These are phyloP conservation scores for Dallia pectoralis DNA, from an alignment of 2,797 vertebrate genomes.

Conservation along the genomic window DNA sequence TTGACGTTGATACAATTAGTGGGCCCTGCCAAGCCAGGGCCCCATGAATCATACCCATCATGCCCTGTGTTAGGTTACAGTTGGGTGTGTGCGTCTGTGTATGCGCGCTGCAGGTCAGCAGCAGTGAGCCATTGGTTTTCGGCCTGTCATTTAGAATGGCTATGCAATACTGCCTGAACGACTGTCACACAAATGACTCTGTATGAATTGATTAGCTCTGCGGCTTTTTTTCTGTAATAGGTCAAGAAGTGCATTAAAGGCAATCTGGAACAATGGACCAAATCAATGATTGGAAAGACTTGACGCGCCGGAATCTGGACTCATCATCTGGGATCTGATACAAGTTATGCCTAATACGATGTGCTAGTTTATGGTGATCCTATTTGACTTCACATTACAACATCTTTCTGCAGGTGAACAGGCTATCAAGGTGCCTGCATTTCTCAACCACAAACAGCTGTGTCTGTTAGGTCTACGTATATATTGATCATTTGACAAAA, in stretches of 20 bases:
- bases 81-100: background rate
- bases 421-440: background rate
- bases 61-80: background rate
- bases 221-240: slow-evolving; percentile 54
- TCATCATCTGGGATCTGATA: background rate
- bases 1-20: too few relatives aligned
- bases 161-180: slow-evolving; percentile 64
- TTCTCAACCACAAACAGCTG: background rate
- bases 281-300: slow-evolving; percentile 57
- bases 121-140: slow-evolving; percentile 23
- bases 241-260: slow-evolving; percentile 51
- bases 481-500: background rate
- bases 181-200: slow-evolving; percentile 54
- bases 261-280: slow-evolving; percentile 49
- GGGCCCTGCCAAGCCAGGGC: too few relatives aligned
- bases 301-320: slow-evolving; percentile 26
- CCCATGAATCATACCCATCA: too few relatives aligned
- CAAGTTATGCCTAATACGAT: background rate
- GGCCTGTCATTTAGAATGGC: slow-evolving; percentile 49
- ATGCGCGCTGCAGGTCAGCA: slow-evolving; percentile 42
- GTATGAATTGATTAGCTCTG: slow-evolving; percentile 67
- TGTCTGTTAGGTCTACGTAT: background rate
- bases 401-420: background rate
- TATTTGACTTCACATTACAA: background rate
- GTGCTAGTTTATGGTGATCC: background rate